Conservation (phyloP, 1,140 invertebrate species). For the Calliphora vicina region DNA sequence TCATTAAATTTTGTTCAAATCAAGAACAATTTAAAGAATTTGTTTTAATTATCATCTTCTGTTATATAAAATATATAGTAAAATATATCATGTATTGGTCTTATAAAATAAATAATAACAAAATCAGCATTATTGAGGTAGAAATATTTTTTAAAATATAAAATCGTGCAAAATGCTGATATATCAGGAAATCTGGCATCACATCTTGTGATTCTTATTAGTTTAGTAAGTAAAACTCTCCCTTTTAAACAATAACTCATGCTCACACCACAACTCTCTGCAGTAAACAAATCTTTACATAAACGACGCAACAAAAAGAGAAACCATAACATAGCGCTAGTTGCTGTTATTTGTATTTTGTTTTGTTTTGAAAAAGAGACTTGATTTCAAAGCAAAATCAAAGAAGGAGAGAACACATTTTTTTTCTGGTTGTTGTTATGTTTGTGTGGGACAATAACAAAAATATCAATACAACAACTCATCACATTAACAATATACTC, state of each 20-base stretch:
- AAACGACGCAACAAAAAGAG: neutral
- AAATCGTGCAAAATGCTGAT: too few relatives aligned
- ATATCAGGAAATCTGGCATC: neutral
- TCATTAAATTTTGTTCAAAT: too few relatives aligned
- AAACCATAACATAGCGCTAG: neutral
- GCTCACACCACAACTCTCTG: neutral
- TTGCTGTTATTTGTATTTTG: neutral
- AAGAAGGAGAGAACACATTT: neutral
- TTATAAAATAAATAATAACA: too few relatives aligned
- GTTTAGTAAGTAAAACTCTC: neutral
- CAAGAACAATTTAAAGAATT: too few relatives aligned
- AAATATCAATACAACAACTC: conserved; percentile 16
- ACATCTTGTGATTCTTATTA: neutral
- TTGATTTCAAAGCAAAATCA: neutral
- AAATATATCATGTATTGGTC: too few relatives aligned
- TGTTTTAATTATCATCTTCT: too few relatives aligned
- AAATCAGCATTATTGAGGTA: too few relatives aligned
- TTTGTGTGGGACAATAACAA: conserved; percentile 16
- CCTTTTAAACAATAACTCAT: neutral
- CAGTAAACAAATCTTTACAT: neutral
- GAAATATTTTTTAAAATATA: too few relatives aligned
- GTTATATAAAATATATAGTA: too few relatives aligned
- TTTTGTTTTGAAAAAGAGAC: neutral
- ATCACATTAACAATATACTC: neutral
- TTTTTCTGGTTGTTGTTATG: neutral